Evolutionary conservation across 2,113 vertebrate genomes (phyloP).

Genomic region (Epinephelus lanceolatus): DNA sequence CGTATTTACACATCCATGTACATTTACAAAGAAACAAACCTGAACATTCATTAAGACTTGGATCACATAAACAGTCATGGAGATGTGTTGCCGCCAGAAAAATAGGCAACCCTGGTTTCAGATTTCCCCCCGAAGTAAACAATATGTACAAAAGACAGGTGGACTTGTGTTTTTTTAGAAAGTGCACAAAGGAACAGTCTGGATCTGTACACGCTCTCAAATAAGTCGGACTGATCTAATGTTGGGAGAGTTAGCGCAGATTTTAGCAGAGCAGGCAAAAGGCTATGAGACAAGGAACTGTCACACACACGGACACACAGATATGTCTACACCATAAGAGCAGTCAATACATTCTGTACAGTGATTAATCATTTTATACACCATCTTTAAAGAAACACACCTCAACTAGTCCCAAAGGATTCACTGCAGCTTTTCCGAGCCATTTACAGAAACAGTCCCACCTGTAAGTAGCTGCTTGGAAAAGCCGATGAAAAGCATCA

Average conservation of each 20-base stretch:
- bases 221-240: slow-evolving; percentile 11
- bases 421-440: slow-evolving; percentile 22
- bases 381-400: slow-evolving; percentile 43
- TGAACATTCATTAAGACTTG: slow-evolving; percentile 69
- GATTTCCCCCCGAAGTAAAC: slow-evolving; percentile 42
- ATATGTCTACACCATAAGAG: slow-evolving; percentile 16
- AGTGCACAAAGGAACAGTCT: slow-evolving; percentile 64
- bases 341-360: slow-evolving; percentile 60
- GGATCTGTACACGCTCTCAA: slow-evolving; percentile 16
- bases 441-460: slow-evolving; percentile 46
- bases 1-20: slow-evolving; percentile 54
- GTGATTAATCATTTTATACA: slow-evolving; percentile 54
- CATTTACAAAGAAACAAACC: slow-evolving; percentile 20
- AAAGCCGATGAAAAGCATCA: slow-evolving; percentile 33
- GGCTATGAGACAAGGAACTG: not conserved
- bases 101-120: slow-evolving; percentile 43
- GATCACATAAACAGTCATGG: slow-evolving; percentile 40
- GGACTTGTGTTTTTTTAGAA: slow-evolving; percentile 53
- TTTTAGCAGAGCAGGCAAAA: slow-evolving; percentile 8
- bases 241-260: slow-evolving; percentile 7
- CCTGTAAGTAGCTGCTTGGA: slow-evolving; percentile 12
- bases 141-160: slow-evolving; percentile 66
- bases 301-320: not conserved
- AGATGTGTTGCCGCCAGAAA: slow-evolving; percentile 21
- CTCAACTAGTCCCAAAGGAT: slow-evolving; percentile 32